Conservation (phyloP, 2,888 invertebrate genomes). For the Prostheceraeus crozeri region DNA sequence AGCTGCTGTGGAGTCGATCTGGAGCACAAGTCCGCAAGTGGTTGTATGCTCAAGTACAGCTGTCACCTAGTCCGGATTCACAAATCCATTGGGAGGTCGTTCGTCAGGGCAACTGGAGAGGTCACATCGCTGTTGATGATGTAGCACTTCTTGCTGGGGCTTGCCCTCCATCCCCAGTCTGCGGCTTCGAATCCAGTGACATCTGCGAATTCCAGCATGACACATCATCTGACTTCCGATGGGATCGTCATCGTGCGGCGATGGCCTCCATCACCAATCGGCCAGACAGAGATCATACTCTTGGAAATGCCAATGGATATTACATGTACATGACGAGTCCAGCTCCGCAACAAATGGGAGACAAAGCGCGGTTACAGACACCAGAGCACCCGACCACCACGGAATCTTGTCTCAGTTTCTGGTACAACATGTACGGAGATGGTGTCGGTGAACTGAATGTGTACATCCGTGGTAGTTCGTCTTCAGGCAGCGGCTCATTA, state of each 20-base stretch:
- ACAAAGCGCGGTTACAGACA: conserved; percentile 42
- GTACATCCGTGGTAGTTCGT: too few relatives aligned
- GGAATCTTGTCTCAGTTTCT: conserved; percentile 41
- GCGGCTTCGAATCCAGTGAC: conserved; percentile 46
- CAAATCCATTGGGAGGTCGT: conserved; percentile 41
- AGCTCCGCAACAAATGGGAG: conserved; percentile 16
- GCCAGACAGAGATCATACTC: conserved; percentile 46
- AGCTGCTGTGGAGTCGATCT: conserved; percentile 31
- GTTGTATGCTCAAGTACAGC: conserved; percentile 39
- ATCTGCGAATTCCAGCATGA: conserved; percentile 45
- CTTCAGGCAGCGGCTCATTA: too few relatives aligned
- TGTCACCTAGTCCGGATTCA: conserved; percentile 32
- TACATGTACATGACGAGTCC: neutral
- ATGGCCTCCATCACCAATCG: conserved; percentile 39
- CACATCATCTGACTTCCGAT: neutral
- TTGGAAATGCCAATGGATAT: conserved; percentile 44
- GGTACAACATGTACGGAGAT: conserved; percentile 42
- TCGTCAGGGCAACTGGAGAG: conserved; percentile 39
- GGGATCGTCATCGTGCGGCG: neutral
- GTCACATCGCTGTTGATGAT: conserved; percentile 42
- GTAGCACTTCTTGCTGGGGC: conserved; percentile 28
- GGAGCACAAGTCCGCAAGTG: conserved; percentile 31
- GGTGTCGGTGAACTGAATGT: conserved; percentile 45
- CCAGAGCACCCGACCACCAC: conserved; percentile 41
- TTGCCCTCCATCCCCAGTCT: conserved; percentile 38